phyloP scores from a whole-genome alignment of 2,888 invertebrate species.

The Drepanosiphum platanoidis region DNA sequence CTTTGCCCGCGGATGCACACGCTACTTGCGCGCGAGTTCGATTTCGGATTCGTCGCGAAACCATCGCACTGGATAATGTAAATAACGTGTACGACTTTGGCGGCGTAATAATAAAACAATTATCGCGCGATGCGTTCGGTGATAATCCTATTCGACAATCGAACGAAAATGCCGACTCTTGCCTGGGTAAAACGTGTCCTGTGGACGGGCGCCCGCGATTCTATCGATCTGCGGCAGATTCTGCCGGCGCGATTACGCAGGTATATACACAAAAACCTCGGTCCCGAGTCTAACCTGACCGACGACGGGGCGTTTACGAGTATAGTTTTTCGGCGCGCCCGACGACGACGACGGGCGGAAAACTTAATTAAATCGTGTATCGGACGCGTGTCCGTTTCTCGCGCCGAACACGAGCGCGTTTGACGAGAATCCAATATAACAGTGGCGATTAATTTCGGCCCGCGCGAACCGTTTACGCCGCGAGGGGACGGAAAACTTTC shows the following conservation, averaged over 20 bases:
- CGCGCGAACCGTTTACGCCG: not conserved
- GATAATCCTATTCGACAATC: not conserved
- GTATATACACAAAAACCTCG: no score
- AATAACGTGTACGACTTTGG: no score
- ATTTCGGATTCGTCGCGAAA: no score
- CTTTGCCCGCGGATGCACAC: no score
- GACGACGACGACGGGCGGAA: no score
- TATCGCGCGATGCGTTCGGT: no score
- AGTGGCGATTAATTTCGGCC: not conserved
- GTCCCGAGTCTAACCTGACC: no score
- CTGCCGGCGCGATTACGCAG: no score
- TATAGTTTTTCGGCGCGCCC: no score
- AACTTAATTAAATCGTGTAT: not conserved
- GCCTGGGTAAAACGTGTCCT: not conserved
- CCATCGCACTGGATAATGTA: no score
- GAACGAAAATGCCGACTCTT: not conserved
- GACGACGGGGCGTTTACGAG: no score
- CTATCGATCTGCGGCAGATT: not conserved
- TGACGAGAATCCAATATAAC: slow-evolving; percentile 14
- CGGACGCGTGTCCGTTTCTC: not conserved
- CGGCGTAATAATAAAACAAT: not conserved
- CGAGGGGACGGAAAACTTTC: not conserved
- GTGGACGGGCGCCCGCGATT: not conserved
- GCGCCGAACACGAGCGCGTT: not conserved
- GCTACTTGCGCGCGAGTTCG: no score